A percentile compares a stretch with the other conserved stretches of the same genome.
Evolutionary conservation across 2,797 vertebrate genomes (phyloP).

Genomic region (Paramormyrops hopkinsi): DNA sequence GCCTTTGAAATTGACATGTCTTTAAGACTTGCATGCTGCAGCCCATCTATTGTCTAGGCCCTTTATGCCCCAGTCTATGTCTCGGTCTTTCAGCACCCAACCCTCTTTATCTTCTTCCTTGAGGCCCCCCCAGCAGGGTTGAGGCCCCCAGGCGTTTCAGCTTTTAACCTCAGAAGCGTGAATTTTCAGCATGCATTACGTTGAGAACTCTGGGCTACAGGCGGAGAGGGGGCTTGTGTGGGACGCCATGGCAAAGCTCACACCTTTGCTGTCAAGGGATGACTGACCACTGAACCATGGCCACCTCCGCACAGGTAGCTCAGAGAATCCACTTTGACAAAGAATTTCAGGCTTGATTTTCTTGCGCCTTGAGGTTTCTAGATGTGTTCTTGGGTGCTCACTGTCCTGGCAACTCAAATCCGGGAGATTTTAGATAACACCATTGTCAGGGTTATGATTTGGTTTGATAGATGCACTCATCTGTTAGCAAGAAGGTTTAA

Average conservation of each 20-base stretch:
- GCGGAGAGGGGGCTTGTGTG: not conserved
- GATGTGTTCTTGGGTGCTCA: no score
- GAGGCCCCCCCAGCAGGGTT: not conserved
- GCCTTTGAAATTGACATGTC: conserved; percentile 8
- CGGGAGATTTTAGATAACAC: not conserved
- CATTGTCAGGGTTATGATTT: not conserved
- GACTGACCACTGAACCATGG: not conserved
- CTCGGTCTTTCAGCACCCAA: not conserved
- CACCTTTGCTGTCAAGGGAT: not conserved
- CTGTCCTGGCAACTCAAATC: not conserved
- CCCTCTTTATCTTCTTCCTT: not conserved
- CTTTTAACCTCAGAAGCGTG: not conserved
- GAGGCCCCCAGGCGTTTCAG: not conserved
- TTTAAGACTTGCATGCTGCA: not conserved
- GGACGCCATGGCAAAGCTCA: not conserved
- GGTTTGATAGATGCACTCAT: not conserved
- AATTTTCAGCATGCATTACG: not conserved
- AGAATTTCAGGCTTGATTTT: not conserved
- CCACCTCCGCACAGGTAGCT: not conserved
- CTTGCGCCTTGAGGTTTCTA: not conserved
- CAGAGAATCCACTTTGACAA: not conserved
- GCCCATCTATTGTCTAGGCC: not conserved
- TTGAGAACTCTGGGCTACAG: not conserved
- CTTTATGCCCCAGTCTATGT: not conserved
- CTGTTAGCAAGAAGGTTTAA: conserved; percentile 20